These are phyloP conservation scores for Blastobasis lacticolella DNA, from an alignment of 2,888 invertebrate genomes.

Conservation along the genomic window DNA sequence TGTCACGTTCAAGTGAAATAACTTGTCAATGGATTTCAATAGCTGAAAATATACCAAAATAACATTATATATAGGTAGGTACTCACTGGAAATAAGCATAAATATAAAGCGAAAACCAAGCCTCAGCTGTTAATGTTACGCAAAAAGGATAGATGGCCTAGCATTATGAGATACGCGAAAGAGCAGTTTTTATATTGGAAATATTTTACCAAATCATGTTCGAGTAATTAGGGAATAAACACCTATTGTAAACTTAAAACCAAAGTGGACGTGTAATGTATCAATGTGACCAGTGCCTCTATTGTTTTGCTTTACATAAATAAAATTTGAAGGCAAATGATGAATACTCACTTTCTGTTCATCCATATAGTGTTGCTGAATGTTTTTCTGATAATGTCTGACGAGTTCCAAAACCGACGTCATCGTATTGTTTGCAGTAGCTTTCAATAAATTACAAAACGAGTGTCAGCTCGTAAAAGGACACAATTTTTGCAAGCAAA, in stretches of 20 bases:
- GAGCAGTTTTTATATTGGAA: not conserved
- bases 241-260: not conserved
- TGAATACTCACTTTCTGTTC: constrained; percentile 76
- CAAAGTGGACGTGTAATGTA: not conserved
- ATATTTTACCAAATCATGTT: not conserved
- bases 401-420: constrained; percentile 75
- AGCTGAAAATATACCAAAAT: constrained; percentile 69
- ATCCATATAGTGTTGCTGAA: constrained; percentile 80
- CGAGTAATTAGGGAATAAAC: too few species aligned
- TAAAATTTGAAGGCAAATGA: constrained; percentile 12
- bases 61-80: not conserved
- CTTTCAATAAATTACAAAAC: constrained; percentile 30
- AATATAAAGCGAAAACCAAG: not conserved
- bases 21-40: constrained; percentile 83
- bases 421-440: constrained; percentile 43
- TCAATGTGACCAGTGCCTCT: not conserved
- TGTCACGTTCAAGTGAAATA: constrained; percentile 83
- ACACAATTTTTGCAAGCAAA: constrained; percentile 38
- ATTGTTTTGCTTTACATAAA: not conserved
- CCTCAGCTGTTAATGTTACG: not conserved
- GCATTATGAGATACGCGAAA: too few species aligned
- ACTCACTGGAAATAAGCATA: not conserved
- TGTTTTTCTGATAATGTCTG: constrained; percentile 82
- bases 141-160: not conserved
- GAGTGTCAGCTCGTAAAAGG: constrained; percentile 68